Evolutionary conservation across 2,888 invertebrate species (phyloP), one percentile per base, ranked within the genome.

Genomic region (Brachylomia viminalis): DNA sequence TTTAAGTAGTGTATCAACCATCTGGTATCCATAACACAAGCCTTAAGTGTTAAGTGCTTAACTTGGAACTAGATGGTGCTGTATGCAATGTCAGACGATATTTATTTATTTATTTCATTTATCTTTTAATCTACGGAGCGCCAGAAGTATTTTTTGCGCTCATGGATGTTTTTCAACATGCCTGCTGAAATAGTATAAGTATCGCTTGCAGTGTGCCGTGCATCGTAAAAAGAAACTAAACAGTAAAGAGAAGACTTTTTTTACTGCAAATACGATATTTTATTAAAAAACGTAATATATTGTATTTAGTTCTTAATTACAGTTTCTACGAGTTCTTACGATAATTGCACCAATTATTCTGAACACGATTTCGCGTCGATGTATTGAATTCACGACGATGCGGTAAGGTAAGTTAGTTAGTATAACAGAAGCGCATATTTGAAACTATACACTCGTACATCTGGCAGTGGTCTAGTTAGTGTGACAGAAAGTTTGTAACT

Each of bases 401-500:
- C 47, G 17, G 73, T 73, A 27, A 74, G 33, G 74, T 74, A 83
- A 76, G 73, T 72, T 47, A 30, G 27, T n/a, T n/a, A 59, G 13
- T 72, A 72, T 59, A 80, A 74, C 61, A 58, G 65, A 62, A 74
- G 61, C 64, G 77, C 70, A 83, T 78, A 83, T 83, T 81, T 75
- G 66, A 69, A 85, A 80, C 75, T 77, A 71, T 70, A 72, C 54
- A 38, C 42, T 54, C 72, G 65, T 83, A 83, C 73, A 79, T 80
- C 71, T 83, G 71, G 72, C 83, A 73, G 83, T 79, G 88, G 85
- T 90, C 89, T 91, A 89, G 92, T 90, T 91, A 90, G 89, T 81
- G 88, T 79, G 84, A 87, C 86, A 79, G 86, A 91, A 92, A 92
- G 90, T 92, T 92, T 90, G 87, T 90, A 90, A 92, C 93, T 92